A percentile compares a stretch with the other conserved stretches of the same genome.
Evolutionary conservation across 2,113 vertebrate genomes (phyloP).

Genomic region (Paralichthys olivaceus): DNA sequence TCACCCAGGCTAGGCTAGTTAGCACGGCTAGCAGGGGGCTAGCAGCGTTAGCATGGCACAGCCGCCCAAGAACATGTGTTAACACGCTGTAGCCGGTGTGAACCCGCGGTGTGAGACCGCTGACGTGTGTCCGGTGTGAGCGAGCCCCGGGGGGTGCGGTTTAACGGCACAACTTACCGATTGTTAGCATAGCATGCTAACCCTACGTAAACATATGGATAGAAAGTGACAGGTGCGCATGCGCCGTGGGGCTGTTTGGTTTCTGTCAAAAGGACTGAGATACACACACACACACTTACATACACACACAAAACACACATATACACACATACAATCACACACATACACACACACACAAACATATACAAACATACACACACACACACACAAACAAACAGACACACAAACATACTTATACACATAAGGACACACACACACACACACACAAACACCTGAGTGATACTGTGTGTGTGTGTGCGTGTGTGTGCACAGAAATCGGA

Average conservation of each 20-base stretch:
- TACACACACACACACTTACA: not conserved
- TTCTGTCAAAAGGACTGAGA: slow-evolving; percentile 37
- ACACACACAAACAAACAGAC: too few relatives aligned
- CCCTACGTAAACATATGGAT: slow-evolving; percentile 64
- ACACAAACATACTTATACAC: too few relatives aligned
- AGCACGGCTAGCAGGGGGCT: slow-evolving; percentile 41
- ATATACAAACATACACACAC: not conserved
- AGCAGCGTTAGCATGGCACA: slow-evolving; percentile 7
- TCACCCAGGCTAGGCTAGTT: slow-evolving; percentile 39
- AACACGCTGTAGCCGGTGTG: not conserved
- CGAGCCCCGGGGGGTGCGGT: not conserved
- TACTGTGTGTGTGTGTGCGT: slow-evolving; percentile 10
- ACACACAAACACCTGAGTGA: too few relatives aligned
- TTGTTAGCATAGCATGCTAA: slow-evolving; percentile 71
- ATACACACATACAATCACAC: too few relatives aligned
- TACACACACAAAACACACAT: too few relatives aligned
- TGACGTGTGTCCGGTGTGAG: too few relatives aligned
- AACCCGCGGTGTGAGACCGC: not conserved
- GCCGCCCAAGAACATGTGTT: fast-evolving
- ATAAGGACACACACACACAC: too few relatives aligned
- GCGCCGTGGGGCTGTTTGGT: slow-evolving; percentile 24
- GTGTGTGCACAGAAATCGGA: slow-evolving; percentile 85
- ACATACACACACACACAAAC: not conserved
- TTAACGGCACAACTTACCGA: not conserved
- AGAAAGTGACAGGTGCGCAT: slow-evolving; percentile 57